These are phyloP conservation scores for Oenanthe melanoleuca DNA, from an alignment of 2,113 vertebrate genomes.

Conservation along the genomic window DNA sequence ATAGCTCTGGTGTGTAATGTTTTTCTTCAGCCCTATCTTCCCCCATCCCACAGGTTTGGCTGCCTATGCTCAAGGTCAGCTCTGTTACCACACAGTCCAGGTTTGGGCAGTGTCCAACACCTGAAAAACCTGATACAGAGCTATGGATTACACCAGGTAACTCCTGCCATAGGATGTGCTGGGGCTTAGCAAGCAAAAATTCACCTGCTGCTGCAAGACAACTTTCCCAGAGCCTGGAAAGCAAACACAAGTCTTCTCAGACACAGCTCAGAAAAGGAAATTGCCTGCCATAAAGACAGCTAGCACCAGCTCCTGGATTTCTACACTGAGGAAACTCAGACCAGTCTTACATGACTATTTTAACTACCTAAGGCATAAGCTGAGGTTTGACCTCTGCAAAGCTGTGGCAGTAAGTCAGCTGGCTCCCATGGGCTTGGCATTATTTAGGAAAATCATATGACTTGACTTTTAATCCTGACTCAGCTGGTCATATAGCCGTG, in stretches of 20 bases:
- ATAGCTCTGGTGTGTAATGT: neutral
- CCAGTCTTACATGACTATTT: neutral
- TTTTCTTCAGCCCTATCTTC: neutral
- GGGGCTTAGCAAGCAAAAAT: neutral
- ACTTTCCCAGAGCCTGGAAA: neutral
- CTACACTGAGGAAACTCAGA: neutral
- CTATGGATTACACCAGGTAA: neutral
- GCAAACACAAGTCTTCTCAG: neutral
- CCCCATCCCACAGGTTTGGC: neutral
- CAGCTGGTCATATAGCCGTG: neutral
- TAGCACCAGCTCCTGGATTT: neutral
- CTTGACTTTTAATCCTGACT: neutral
- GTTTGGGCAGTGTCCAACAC: neutral
- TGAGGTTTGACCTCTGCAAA: neutral
- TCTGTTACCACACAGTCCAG: neutral
- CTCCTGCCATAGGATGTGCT: neutral
- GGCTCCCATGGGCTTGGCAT: neutral
- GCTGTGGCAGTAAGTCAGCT: neutral
- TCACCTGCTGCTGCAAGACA: neutral
- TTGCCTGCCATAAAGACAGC: neutral
- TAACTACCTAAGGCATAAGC: neutral
- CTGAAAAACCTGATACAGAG: neutral
- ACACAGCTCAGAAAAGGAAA: neutral
- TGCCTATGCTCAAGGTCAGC: neutral
- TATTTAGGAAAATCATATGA: neutral